A percentile compares a stretch with the other conserved stretches of the same genome.
Evolutionary conservation across 2,113 vertebrate genomes (phyloP).

Genomic region (Typhlomys cinereus): DNA sequence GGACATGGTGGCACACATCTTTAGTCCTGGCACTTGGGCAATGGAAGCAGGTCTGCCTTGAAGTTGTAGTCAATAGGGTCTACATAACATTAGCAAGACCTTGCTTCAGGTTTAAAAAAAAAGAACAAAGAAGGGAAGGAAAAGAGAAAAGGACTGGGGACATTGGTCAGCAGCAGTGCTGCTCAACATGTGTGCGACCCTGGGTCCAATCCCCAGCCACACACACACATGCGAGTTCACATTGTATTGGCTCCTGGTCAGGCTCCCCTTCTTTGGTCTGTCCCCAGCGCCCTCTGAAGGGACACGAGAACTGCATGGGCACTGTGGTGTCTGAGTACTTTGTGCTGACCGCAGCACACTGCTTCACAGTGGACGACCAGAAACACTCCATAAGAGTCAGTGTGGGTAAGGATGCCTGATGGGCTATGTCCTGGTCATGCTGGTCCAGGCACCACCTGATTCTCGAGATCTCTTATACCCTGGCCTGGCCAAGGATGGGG

Average conservation of each 20-base stretch:
- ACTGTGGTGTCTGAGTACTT: slow-evolving; percentile 87
- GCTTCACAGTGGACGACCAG: slow-evolving; percentile 82
- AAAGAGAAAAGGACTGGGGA: background rate
- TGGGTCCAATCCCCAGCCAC: background rate
- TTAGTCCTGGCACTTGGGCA: background rate
- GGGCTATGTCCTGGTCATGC: too few species aligned
- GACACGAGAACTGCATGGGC: slow-evolving; percentile 84
- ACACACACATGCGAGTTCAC: rapidly evolving
- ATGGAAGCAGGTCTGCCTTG: background rate
- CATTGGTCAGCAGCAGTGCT: background rate
- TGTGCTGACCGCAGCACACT: slow-evolving; percentile 92
- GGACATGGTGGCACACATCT: rapidly evolving
- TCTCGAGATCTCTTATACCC: background rate
- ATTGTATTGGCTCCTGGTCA: rapidly evolving
- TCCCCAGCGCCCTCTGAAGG: slow-evolving; percentile 54
- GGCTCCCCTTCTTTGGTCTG: background rate
- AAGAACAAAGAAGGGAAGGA: too few species aligned
- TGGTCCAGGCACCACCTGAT: background rate
- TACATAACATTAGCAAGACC: background rate
- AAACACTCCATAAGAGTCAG: slow-evolving; percentile 67
- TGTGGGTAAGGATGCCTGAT: slow-evolving; percentile 60
- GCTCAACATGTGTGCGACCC: background rate
- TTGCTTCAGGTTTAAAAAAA: too few species aligned
- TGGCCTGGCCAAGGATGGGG: background rate
- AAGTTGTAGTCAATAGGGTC: background rate